Evolutionary conservation across 2,113 vertebrate genomes (phyloP), one percentile per base, ranked within the genome.

Genomic region (Lagopus muta): DNA sequence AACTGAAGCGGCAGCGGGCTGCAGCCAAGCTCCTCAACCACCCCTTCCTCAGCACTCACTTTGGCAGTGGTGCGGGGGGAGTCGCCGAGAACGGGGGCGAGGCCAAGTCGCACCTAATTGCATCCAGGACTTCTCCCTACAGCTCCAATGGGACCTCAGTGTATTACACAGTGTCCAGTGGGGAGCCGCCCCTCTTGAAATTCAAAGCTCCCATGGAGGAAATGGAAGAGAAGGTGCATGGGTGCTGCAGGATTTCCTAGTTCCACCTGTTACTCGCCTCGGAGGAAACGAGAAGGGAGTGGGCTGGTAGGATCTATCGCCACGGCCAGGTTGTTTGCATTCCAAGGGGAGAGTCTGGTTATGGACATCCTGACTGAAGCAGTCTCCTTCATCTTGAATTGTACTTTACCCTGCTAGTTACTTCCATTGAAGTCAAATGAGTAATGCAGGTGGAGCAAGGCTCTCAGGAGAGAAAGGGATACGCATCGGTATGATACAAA

Each of bases 181-280:
- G 99, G 8, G 99, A 99, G 43, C 99, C 99, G 2, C 99, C 99
- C 24, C 98, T 99, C 75, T 95, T 99, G 85, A 99, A 98, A 97
- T 98, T 99, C 82, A 99, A 99, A 96, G 99, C 99, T 97, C 99
- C 99, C 30, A 94, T 98, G 28, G 99, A 99, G 76, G 99, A 99
- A 58, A 98, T 98, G 97, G 98, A 98, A 79, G 98, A 98, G 52
- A 99, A 98, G 90, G 97, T 97, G 50, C 98, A 98, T 1, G 98
- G 98, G 83, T 99, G 99, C 97, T 99, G 99, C 97, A 98, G 99
- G 43, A 98, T 99, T 94, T 99, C 99, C 43, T 99, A 99, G 96
- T 91, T 83, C 82, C 75, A 4, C 10, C 74, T 30, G 48, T 60
- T 69, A 62, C 76, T 96, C 67, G 3, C 24, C 28, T 58, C 55